These are phyloP conservation scores for Sebastes dallii DNA, from an alignment of 2,797 vertebrate species.

Conservation along the genomic window DNA sequence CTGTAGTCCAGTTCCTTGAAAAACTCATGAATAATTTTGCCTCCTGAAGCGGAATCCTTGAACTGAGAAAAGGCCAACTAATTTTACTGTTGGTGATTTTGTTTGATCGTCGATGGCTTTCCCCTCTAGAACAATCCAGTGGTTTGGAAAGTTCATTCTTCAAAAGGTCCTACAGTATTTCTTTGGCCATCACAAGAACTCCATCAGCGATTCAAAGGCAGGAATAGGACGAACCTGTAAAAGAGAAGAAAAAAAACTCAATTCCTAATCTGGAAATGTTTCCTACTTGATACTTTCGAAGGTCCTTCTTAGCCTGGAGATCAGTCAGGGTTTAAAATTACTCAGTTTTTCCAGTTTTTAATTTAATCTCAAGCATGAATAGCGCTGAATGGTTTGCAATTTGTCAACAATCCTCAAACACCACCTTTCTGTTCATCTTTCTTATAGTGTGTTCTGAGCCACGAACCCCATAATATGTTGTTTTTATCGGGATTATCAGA, in stretches of 20 bases:
- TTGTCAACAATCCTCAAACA: background rate
- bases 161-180: constrained; percentile 50
- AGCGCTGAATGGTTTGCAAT: background rate
- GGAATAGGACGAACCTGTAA: constrained; percentile 55
- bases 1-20: constrained; percentile 1
- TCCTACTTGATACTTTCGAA: background rate
- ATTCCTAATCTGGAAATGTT: background rate
- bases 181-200: constrained; percentile 37
- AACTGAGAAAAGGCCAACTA: constrained; percentile 51
- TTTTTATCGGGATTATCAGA: constrained; percentile 32
- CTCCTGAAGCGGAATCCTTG: constrained; percentile 49
- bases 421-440: background rate
- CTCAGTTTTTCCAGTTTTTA: background rate
- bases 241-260: constrained; percentile 41
- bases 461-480: constrained; percentile 2
- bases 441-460: background rate
- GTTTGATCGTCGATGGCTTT: constrained; percentile 47
- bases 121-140: constrained; percentile 56
- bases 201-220: constrained; percentile 31
- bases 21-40: constrained; percentile 16
- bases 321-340: background rate
- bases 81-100: constrained; percentile 55
- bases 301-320: background rate
- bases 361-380: background rate
- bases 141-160: constrained; percentile 56